Conservation (phyloP, 2,888 invertebrate genomes). For the Cryptocephalus primarius region DNA sequence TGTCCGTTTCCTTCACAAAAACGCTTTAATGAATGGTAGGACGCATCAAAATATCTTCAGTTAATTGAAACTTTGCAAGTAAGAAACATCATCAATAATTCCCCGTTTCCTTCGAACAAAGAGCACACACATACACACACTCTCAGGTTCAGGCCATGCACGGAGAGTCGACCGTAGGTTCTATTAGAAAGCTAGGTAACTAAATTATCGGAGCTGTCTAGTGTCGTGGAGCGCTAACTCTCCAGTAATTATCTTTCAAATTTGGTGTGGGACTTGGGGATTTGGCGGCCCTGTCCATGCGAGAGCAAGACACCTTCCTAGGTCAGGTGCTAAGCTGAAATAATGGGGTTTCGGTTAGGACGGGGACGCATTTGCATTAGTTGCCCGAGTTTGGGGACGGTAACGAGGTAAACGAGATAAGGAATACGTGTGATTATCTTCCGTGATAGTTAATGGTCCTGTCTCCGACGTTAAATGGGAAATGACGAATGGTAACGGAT, state of each 20-base stretch:
- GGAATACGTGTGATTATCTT: neutral
- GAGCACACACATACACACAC: too few relatives aligned
- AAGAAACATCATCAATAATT: too few relatives aligned
- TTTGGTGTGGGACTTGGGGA: conserved; percentile 36
- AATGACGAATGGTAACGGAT: too few relatives aligned
- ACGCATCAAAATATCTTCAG: too few relatives aligned
- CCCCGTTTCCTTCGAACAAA: too few relatives aligned
- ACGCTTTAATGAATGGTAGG: too few relatives aligned
- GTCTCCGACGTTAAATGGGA: too few relatives aligned
- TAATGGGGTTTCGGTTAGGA: conserved; percentile 11
- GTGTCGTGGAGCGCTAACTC: conserved; percentile 30
- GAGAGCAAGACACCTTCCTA: conserved; percentile 14
- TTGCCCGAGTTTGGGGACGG: neutral
- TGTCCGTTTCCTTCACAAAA: too few relatives aligned
- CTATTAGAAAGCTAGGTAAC: conserved; percentile 30
- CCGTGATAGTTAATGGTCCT: conserved; percentile 1
- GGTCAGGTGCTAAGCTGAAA: conserved; percentile 17
- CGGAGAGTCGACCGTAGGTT: conserved; percentile 9
- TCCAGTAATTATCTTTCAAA: conserved; percentile 37
- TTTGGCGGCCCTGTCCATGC: conserved; percentile 14
- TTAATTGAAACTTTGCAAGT: too few relatives aligned
- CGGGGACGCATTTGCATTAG: conserved; percentile 11
- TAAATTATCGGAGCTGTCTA: conserved; percentile 33
- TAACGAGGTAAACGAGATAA: neutral
- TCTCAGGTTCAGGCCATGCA: too few relatives aligned